Evolutionary conservation across 2,888 invertebrate genomes (phyloP).

Genomic region (Tipula unca): DNA sequence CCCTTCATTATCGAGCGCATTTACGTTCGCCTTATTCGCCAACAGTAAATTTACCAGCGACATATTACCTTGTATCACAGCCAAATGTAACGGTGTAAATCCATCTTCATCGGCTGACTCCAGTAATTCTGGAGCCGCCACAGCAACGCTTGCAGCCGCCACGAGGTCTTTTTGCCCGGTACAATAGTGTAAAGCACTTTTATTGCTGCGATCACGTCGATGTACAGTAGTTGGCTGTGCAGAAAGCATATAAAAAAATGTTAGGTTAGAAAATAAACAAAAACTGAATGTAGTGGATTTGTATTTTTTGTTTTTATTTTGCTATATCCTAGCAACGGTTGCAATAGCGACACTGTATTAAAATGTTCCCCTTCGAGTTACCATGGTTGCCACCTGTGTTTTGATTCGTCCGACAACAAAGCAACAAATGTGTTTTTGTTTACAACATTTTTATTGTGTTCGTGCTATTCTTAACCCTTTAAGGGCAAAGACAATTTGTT

Average conservation of each 20-base stretch:
- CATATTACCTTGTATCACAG: slow-evolving; percentile 88
- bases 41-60: slow-evolving; percentile 78
- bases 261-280: background rate
- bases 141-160: slow-evolving; percentile 67
- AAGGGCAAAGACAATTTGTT: no score
- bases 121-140: slow-evolving; percentile 78
- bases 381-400: background rate
- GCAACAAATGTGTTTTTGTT: background rate
- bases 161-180: slow-evolving; percentile 49
- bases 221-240: slow-evolving; percentile 51
- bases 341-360: background rate
- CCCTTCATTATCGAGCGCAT: slow-evolving; percentile 84
- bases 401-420: background rate
- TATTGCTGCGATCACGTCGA: slow-evolving; percentile 70
- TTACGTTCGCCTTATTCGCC: slow-evolving; percentile 81
- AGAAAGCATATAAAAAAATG: background rate
- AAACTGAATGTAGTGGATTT: background rate
- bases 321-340: background rate
- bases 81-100: slow-evolving; percentile 89
- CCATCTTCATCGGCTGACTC: slow-evolving; percentile 87
- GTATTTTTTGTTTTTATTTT: background rate
- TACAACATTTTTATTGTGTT: background rate
- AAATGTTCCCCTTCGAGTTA: background rate
- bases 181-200: slow-evolving; percentile 91
- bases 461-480: background rate